These are phyloP conservation scores for Bettongia penicillata DNA, from an alignment of 2,113 vertebrate genomes.

Conservation along the genomic window DNA sequence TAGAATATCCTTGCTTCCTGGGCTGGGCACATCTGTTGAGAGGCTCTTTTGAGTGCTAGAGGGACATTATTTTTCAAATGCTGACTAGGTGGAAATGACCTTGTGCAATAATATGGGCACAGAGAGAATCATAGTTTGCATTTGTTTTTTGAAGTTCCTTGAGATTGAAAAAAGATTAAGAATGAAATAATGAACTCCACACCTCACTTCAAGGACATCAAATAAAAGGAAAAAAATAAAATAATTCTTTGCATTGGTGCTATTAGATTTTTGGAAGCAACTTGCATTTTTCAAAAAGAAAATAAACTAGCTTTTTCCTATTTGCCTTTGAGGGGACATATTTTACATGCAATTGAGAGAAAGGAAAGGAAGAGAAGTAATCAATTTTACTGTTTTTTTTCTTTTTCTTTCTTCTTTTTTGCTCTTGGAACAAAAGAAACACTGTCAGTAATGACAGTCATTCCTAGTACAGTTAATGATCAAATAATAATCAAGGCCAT, in stretches of 20 bases:
- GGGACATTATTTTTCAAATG: constrained; percentile 59
- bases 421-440: background rate
- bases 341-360: constrained; percentile 27
- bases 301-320: background rate
- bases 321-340: background rate
- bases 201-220: constrained; percentile 17
- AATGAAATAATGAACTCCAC: constrained; percentile 55
- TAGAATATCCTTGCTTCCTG: constrained; percentile 36
- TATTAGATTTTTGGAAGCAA: background rate
- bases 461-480: background rate
- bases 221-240: background rate
- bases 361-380: background rate
- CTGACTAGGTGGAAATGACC: constrained; percentile 36
- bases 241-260: background rate
- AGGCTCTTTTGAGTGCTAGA: constrained; percentile 53
- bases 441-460: background rate
- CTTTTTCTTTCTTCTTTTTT: background rate
- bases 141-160: background rate
- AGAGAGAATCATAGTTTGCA: constrained; percentile 8
- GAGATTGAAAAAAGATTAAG: constrained; percentile 16
- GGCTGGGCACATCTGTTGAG: constrained; percentile 60
- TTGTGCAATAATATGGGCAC: constrained; percentile 20
- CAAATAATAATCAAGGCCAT: background rate
- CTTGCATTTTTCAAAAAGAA: constrained; percentile 14
- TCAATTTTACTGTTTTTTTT: too few relatives aligned